Evolutionary conservation across 1,140 invertebrate species (phyloP).

Genomic region (Bombus affinis): DNA sequence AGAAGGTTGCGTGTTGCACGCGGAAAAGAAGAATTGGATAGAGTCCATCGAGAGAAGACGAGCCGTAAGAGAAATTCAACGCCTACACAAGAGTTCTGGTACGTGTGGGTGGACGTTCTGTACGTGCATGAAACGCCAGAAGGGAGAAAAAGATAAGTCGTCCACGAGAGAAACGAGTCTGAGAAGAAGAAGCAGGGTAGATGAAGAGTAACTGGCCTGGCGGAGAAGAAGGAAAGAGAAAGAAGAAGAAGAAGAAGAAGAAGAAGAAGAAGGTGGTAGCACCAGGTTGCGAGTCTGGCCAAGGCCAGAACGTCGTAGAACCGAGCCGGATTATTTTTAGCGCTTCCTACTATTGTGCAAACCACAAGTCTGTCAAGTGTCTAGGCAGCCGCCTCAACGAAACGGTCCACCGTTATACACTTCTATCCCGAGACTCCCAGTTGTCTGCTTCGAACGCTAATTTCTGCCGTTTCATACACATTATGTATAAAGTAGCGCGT

Average conservation of each 20-base stretch:
- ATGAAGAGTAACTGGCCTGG: slow-evolving; percentile 31
- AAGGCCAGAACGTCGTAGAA: slow-evolving; percentile 69
- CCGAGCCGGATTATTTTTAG: slow-evolving; percentile 72
- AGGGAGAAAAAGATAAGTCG: slow-evolving; percentile 15
- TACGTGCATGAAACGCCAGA: background rate
- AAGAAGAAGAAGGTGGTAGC: slow-evolving; percentile 53
- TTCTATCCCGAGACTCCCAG: background rate
- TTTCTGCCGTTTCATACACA: background rate
- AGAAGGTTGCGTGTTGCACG: background rate
- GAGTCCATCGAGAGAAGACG: background rate
- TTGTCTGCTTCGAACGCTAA: slow-evolving; percentile 27
- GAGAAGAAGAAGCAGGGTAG: slow-evolving; percentile 26
- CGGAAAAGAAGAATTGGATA: background rate
- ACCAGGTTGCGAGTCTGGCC: slow-evolving; percentile 70
- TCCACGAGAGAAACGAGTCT: background rate
- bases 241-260: background rate
- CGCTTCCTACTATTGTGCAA: slow-evolving; percentile 75
- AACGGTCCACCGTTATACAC: slow-evolving; percentile 55
- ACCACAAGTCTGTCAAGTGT: slow-evolving; percentile 72
- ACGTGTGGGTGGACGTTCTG: slow-evolving; percentile 17
- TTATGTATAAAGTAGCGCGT: no score
- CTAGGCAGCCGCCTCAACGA: slow-evolving; percentile 64
- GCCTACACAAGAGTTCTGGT: background rate
- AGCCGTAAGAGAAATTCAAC: slow-evolving; percentile 26
- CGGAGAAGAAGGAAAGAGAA: background rate